Evolutionary conservation across 2,797 vertebrate genomes (phyloP).

Genomic region (Mus minutoides): DNA sequence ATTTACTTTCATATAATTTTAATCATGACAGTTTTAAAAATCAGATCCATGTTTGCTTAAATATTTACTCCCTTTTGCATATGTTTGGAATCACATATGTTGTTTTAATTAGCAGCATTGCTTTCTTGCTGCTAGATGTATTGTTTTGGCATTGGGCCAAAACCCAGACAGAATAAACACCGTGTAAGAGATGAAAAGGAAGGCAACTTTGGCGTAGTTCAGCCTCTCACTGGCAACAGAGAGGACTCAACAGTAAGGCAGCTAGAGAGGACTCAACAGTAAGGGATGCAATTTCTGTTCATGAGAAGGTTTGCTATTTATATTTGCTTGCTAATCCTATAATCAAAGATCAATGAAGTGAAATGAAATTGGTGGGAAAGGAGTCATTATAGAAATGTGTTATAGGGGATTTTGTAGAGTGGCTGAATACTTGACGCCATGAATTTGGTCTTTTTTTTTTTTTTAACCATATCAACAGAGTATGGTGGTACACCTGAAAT

Average conservation of each 20-base stretch:
- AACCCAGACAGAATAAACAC: constrained; percentile 78
- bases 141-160: constrained; percentile 80
- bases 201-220: constrained; percentile 67
- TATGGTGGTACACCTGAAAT: neutral
- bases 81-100: constrained; percentile 69
- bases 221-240: constrained; percentile 12
- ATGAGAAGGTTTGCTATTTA: neutral
- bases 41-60: constrained; percentile 81
- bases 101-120: constrained; percentile 79
- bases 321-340: neutral
- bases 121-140: constrained; percentile 78
- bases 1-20: constrained; percentile 69
- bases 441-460: neutral
- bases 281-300: neutral
- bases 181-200: constrained; percentile 33
- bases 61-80: constrained; percentile 77
- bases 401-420: neutral
- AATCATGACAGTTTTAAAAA: constrained; percentile 74
- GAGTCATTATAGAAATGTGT: neutral
- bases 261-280: neutral
- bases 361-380: constrained; percentile 7
- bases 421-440: neutral
- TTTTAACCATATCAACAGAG: neutral
- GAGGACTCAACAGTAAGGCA: neutral
- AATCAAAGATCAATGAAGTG: neutral